Percentiles rank a stretch among this genome's conserved stretches.
Evolutionary conservation across 2,888 invertebrate genomes (phyloP).

Genomic region (Gortyna flavago): DNA sequence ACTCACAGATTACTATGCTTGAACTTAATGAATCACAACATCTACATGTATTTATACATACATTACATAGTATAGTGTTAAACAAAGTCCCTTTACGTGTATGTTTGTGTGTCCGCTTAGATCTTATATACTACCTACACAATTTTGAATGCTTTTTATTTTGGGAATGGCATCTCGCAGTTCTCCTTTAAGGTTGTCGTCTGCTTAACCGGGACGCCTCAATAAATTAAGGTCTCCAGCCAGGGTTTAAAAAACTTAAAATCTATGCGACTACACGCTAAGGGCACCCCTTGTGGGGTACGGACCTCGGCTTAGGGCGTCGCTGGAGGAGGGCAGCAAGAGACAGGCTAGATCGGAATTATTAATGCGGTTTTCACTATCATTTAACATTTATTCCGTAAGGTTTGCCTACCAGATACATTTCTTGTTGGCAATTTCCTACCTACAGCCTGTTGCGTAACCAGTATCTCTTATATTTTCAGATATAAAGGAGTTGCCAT

Average conservation of each 20-base stretch:
- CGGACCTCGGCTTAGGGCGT: too few relatives aligned
- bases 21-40: neutral
- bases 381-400: neutral
- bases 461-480: conserved; percentile 36
- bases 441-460: neutral
- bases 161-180: too few relatives aligned
- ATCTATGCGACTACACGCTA: too few relatives aligned
- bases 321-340: too few relatives aligned
- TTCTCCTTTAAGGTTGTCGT: too few relatives aligned
- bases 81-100: neutral
- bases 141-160: neutral
- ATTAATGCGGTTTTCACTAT: neutral
- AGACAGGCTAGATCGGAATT: too few relatives aligned
- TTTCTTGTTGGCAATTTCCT: neutral
- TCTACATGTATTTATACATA: neutral
- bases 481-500: conserved; percentile 75
- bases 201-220: too few relatives aligned
- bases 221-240: too few relatives aligned
- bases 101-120: neutral
- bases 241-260: too few relatives aligned
- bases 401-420: neutral
- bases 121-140: too few relatives aligned
- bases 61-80: neutral
- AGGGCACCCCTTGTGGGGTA: too few relatives aligned
- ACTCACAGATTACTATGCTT: neutral